Conservation (phyloP, 35 echinoderm and acorn worm species). For the Heliocidaris tuberculata region DNA sequence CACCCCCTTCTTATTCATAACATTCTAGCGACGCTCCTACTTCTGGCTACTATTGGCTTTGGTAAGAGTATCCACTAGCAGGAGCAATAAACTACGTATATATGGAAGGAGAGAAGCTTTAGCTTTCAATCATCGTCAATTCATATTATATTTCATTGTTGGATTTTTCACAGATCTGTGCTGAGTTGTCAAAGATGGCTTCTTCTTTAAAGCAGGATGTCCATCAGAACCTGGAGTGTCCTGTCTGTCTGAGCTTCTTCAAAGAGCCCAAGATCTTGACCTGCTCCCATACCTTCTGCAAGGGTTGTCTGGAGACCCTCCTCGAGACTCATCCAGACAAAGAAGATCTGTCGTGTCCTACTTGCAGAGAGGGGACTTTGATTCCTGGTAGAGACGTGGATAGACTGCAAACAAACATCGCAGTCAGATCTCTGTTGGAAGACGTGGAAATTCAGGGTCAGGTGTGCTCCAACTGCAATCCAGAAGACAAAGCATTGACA, state of each 20-base stretch:
- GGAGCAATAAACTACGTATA: too few species aligned
- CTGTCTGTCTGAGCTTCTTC: background rate
- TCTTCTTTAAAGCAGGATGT: too few species aligned
- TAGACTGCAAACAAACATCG: background rate
- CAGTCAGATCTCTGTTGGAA: background rate
- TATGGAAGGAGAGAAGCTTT: too few species aligned
- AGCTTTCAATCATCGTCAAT: too few species aligned
- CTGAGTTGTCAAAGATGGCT: too few species aligned
- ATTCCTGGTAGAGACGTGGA: background rate
- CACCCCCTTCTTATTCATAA: too few species aligned
- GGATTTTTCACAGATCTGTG: too few species aligned
- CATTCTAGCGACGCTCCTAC: too few species aligned
- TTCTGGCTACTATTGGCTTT: too few species aligned
- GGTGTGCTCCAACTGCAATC: background rate
- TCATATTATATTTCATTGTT: too few species aligned
- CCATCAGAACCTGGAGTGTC: constrained; percentile 20
- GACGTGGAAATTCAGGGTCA: background rate
- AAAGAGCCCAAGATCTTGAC: background rate
- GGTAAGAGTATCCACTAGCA: too few species aligned
- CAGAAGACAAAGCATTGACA: background rate
- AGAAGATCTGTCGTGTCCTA: background rate
- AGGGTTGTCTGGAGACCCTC: background rate
- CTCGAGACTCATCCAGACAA: background rate
- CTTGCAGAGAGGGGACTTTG: background rate
- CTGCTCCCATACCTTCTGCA: constrained; percentile 33